A percentile compares a stretch with the other conserved stretches of the same genome.
Conservation (phyloP, 2,113 vertebrate species). For the Prochilodus magdalenae region DNA sequence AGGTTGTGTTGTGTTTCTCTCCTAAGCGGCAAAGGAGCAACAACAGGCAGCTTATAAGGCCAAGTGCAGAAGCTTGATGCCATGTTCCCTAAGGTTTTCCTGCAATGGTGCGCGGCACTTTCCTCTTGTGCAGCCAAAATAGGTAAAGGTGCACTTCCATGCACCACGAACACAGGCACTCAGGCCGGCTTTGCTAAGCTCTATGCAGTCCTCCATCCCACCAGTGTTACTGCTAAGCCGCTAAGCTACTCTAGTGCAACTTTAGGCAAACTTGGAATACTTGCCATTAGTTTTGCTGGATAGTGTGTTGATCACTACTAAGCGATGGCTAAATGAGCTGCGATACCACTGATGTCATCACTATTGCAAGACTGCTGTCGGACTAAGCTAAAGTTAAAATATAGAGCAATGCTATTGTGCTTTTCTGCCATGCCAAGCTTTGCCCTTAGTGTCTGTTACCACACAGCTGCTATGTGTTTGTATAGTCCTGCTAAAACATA, state of each 20-base stretch:
- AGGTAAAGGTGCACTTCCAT: conserved; percentile 73
- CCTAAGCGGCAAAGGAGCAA: conserved; percentile 63
- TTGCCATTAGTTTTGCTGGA: conserved; percentile 12
- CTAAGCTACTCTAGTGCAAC: conserved; percentile 20
- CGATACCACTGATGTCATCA: background rate
- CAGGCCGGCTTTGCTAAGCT: conserved; percentile 30
- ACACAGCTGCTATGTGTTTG: background rate
- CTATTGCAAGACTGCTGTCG: background rate
- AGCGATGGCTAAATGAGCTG: background rate
- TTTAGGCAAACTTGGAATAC: background rate
- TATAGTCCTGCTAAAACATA: background rate
- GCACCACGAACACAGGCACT: conserved; percentile 26
- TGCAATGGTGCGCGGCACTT: conserved; percentile 76
- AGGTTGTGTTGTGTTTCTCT: conserved; percentile 65
- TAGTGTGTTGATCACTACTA: background rate
- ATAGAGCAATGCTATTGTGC: background rate
- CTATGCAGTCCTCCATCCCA: conserved; percentile 44
- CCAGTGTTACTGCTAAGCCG: conserved; percentile 33
- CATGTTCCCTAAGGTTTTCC: conserved; percentile 79
- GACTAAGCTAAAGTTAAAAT: background rate
- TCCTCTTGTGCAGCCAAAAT: conserved; percentile 73
- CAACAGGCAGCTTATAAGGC: conserved; percentile 56
- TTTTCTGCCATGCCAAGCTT: background rate
- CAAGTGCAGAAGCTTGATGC: conserved; percentile 69
- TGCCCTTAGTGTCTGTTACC: background rate